Evolutionary conservation across 2,888 invertebrate species (phyloP), one percentile per base, ranked within the genome.

Genomic region (Drosophila meridiana): DNA sequence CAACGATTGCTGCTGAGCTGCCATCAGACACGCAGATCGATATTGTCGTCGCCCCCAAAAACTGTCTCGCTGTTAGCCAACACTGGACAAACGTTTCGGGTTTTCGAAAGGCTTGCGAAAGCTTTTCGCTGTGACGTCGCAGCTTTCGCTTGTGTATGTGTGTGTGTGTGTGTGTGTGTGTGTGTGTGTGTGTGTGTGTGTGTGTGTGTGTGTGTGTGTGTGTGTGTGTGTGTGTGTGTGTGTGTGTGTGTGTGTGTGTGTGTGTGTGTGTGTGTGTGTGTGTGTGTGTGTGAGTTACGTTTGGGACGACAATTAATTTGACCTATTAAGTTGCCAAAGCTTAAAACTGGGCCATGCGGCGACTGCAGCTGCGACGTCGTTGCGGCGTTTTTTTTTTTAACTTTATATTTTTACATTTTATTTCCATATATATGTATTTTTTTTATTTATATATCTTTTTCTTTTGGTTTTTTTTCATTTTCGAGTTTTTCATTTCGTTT

Each of bases 311-410:
- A 81, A 80, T 64, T 81, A 74, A 60, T 74, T 63, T 83, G 72
- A 81, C 83, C 81, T 66, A 81, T 75, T 72, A 69, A 71, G 69
- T 66, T 62, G 67, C 45, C 72, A 81, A 83, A 83, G 78, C 71
- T 74, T 66, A 45, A 68, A 84, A 81, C 75, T 82, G 69, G 84
- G 81, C 78, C 81, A 81, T 68, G 61, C 28, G 42, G 38, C 56
- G 20, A 50, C 77, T 28, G 73, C 60, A 52, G 47, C 55, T 55
- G 34, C 38, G 26, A 38, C 53, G 53, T 26, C 53, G 73, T 14
- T 40, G 47, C 42, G 11, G 11, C 8, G 14, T 28, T 56, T 43
- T 58, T 43, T 43, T 32, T n/a, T 56, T 42, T 56, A 3, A 42
- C 42, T 59, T 47, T 26, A 45, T 42, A 45, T 34, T 32, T 61